Base-by-base conservation (phyloP, 1,140 invertebrate species). In the Planococcus citri region DNA sequence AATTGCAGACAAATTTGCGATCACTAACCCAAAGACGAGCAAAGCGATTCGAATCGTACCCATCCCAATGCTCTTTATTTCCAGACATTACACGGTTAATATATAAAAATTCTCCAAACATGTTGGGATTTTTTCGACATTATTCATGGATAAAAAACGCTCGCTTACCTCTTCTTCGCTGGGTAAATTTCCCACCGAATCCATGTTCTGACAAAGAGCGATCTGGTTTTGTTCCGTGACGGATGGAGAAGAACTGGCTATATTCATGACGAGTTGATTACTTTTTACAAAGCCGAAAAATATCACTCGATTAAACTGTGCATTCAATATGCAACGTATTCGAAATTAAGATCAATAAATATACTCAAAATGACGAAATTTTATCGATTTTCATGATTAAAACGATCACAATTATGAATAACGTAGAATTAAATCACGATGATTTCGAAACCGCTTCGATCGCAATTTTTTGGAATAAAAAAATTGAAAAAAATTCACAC, bases 141-240 rank as follows among this genome's bases (percentile, higher is more conserved):
- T 33, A 33, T 33, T 33, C 29, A 33, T 33, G 29, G 29, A 3
- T 33, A 33, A 33, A n/a, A n/a, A n/a, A n/a, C n/a, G n/a, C n/a
- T n/a, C n/a, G 10, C 60, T 24, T 64, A 64, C 60, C 60, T 64
- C 60, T 64, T 64, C 60, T 64, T 64, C 60, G 20, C 60, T 64
- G 22, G 60, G 60, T 64, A 64, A 25, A 64, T 64, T 64, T 64
- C 60, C 60, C 10, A 64, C 60, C 8, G 60, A 64, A 64, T 64
- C 60, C 22, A 64, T 64, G 17, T 27, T 64, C 60, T 10, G 25
- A 25, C 60, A 64, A 64, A 64, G 21, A 25, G 60, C 60, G 10
- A 64, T 24, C 60, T 64, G 60, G 25, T 64, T 64, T 25, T 64
- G 60, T 25, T 64, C 60, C 20, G 60, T 64, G 10, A 64, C 60